These are phyloP conservation scores for Metellina segmentata DNA, from an alignment of 2,888 invertebrate genomes.

Conservation along the genomic window DNA sequence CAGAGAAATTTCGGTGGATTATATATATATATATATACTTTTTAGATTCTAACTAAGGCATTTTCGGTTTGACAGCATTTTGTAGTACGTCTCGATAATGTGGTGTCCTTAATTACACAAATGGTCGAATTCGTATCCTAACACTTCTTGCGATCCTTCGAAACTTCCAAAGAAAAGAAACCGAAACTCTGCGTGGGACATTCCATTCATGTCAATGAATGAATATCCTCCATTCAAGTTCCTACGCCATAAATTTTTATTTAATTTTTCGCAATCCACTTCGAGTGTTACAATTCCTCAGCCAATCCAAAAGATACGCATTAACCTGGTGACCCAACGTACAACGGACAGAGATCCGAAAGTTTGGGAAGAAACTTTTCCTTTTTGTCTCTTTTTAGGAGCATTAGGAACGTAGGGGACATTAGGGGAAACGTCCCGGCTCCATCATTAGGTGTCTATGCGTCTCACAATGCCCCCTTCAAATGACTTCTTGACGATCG, in stretches of 20 bases:
- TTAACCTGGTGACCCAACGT: slow-evolving; percentile 29
- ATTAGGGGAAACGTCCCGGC: not conserved
- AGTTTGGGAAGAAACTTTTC: slow-evolving; percentile 17
- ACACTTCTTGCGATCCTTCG: not conserved
- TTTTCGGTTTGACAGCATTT: too few species aligned
- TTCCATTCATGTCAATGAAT: not conserved
- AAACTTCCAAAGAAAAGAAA: not conserved
- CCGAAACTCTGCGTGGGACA: not conserved
- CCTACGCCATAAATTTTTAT: not conserved
- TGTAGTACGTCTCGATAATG: too few species aligned
- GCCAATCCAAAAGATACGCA: not conserved
- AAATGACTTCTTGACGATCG: slow-evolving; percentile 49
- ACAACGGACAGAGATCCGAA: not conserved
- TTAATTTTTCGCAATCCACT: slow-evolving; percentile 10
- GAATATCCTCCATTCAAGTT: not conserved
- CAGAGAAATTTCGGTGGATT: too few species aligned
- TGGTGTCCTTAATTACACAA: too few species aligned
- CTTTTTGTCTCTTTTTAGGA: not conserved
- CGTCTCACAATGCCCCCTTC: not conserved
- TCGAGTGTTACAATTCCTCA: not conserved
- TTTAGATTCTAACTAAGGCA: too few species aligned
- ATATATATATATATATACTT: too few species aligned
- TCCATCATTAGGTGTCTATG: slow-evolving; percentile 21
- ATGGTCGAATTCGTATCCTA: too few species aligned
- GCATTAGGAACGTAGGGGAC: slow-evolving; percentile 24